Evolutionary conservation across 2,797 vertebrate species (phyloP), one percentile per base, ranked within the genome.

Genomic region (Paguma larvata): DNA sequence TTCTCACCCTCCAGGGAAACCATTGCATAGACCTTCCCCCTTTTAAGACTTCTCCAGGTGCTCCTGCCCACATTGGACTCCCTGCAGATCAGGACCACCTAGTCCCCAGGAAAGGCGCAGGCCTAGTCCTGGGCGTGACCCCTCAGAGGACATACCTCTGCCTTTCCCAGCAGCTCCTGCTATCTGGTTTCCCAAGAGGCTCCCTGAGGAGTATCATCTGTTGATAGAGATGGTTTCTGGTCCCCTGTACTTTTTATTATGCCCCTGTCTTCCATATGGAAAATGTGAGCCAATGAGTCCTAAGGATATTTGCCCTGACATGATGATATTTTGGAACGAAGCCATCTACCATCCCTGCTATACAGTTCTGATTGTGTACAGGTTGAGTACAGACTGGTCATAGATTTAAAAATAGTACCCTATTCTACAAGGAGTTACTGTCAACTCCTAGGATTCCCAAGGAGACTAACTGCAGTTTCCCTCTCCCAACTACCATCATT

Each of bases 111-210:
- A 51, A 78, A 93, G 70, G 56, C 56, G 16, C 48, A 78, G 18
- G 18, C 21, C 25, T 10, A 67, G 6, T 30, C n/a, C 73, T 53
- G 10, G 11, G 56, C 19, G 13, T 6, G 27, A 53, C 59, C 41
- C 30, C 27, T 18, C 1, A 12, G 25, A 65, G 18, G 67, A 48
- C 5, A 44, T 5, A 0, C 41, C 85, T n/a, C 21, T 1, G 2
- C 62, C 70, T 41, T 62, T 89, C 25, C 11, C 10, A 82, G 46
- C 6, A 68, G 38, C 41, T 44, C 23, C 34, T 32, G 16, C 32
- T 78, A 27, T 21, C 46, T 2, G 13, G n/a, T 27, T 4, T 12
- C 56, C 73, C 67, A 70, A 67, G 56, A 34, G 41, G 23, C 44
- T 80, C 12, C 30, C 65, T 25, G 25, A 7, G 75, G 44, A 87